Evolutionary conservation across 2,113 vertebrate species (phyloP).

Genomic region (Syngnathus floridae): DNA sequence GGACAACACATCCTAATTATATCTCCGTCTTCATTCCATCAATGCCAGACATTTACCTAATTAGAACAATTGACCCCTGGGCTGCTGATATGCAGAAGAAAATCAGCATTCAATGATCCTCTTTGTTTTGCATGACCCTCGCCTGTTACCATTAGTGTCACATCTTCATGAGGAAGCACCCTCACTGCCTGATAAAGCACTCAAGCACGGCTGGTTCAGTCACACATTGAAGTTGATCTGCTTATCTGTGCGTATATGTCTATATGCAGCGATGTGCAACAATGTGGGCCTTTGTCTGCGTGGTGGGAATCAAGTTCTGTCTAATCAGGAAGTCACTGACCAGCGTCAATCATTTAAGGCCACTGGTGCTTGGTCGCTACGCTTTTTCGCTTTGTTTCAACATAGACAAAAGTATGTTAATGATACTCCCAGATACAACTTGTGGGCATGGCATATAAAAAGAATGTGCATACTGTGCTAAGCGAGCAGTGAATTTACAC

Average conservation of each 20-base stretch:
- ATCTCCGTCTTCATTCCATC: constrained; percentile 27
- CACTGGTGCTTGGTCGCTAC: background rate
- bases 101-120: constrained; percentile 60
- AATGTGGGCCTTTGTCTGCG: constrained; percentile 59
- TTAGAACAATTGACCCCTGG: constrained; percentile 61
- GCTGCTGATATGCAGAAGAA: constrained; percentile 53
- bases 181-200: constrained; percentile 47
- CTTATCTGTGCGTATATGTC: constrained; percentile 49
- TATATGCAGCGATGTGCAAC: constrained; percentile 44
- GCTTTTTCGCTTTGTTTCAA: background rate
- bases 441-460: constrained; percentile 23
- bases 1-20: background rate
- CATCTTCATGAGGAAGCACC: constrained; percentile 56
- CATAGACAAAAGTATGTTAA: constrained; percentile 10
- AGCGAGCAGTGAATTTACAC: constrained; percentile 36
- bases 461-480: constrained; percentile 43
- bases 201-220: constrained; percentile 38
- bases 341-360: constrained; percentile 37
- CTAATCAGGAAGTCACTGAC: constrained; percentile 35
- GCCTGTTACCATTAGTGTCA: constrained; percentile 65
- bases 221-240: constrained; percentile 40
- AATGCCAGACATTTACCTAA: constrained; percentile 48
- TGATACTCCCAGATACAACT: constrained; percentile 16
- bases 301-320: constrained; percentile 47
- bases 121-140: constrained; percentile 64